These are phyloP conservation scores for Malurus splendens DNA, from an alignment of 2,797 vertebrate genomes.

Conservation along the genomic window DNA sequence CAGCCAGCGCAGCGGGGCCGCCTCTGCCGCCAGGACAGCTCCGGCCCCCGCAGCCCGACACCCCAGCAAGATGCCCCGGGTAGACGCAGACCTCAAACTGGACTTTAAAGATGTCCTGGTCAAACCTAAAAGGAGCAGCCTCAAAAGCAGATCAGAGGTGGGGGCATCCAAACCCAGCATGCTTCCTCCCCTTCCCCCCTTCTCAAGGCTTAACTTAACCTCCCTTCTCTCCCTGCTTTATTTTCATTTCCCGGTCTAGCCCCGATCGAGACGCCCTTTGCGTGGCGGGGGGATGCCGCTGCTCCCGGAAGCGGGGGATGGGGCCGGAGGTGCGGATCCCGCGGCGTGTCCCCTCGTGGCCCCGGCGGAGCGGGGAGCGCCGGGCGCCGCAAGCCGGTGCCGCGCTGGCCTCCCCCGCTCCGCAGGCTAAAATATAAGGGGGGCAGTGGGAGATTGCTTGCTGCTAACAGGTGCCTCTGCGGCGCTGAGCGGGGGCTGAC, in stretches of 20 bases:
- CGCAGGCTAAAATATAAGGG: not conserved
- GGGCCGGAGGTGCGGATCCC: not conserved
- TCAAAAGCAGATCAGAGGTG: constrained; percentile 96
- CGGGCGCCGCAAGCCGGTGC: not conserved
- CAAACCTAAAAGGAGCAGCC: constrained; percentile 95
- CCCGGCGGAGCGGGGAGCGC: not conserved
- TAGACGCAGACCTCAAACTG: constrained; percentile 93
- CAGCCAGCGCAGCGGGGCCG: not conserved
- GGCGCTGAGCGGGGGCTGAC: not conserved
- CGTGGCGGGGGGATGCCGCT: not conserved
- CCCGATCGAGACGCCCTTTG: not conserved
- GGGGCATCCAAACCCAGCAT: constrained; percentile 40
- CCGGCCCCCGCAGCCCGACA: not conserved
- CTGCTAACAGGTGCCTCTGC: not conserved
- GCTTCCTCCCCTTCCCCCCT: not conserved
- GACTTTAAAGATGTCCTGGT: constrained; percentile 98
- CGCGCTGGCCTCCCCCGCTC: not conserved
- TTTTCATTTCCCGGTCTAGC: not conserved
- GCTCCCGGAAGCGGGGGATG: not conserved
- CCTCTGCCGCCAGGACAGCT: not conserved
- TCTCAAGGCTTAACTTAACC: not conserved
- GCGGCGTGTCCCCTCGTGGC: not conserved
- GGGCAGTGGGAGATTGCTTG: rapidly evolving
- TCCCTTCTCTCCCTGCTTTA: not conserved
- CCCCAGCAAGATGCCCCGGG: constrained; percentile 83